Percentiles rank a stretch among this genome's conserved stretches.
phyloP scores from a whole-genome alignment of 1,140 invertebrate species.

The Coenobita brevimanus region DNA sequence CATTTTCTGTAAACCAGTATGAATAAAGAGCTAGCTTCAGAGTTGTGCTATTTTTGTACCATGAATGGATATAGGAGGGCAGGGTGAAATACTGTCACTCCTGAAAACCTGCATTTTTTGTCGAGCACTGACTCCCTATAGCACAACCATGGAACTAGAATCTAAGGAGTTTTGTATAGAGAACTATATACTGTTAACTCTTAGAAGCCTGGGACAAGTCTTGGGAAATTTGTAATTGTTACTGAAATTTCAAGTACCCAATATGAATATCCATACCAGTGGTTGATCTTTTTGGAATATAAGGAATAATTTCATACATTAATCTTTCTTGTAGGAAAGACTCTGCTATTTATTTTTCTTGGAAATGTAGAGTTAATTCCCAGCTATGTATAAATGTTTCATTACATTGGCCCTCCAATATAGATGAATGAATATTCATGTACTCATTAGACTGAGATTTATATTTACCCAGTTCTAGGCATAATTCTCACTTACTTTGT shows the following conservation, averaged over 20 bases:
- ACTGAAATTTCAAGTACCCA: constrained; percentile 56
- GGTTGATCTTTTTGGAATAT: constrained; percentile 29
- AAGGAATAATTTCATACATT: constrained; percentile 45
- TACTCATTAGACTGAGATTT: constrained; percentile 53
- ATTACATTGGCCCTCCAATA: constrained; percentile 42
- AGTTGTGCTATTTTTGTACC: background rate
- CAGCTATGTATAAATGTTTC: constrained; percentile 52
- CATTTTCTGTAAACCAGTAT: constrained; percentile 24
- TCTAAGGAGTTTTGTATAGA: constrained; percentile 47
- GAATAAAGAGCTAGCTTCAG: background rate
- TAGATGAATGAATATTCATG: constrained; percentile 53
- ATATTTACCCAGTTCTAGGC: constrained; percentile 50
- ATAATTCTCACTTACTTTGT: constrained; percentile 47
- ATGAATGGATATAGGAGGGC: background rate
- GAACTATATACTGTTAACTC: constrained; percentile 10
- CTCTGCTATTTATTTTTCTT: constrained; percentile 51
- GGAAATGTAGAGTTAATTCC: constrained; percentile 35
- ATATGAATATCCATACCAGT: constrained; percentile 46
- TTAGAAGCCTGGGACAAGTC: constrained; percentile 18
- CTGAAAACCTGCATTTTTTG: constrained; percentile 21
- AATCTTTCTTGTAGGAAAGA: constrained; percentile 55
- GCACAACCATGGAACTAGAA: background rate
- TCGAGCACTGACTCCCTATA: constrained; percentile 27
- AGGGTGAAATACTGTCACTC: constrained; percentile 22
- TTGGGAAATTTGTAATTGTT: constrained; percentile 50